Evolutionary conservation across 2,113 vertebrate species (phyloP), one percentile per base, ranked within the genome.

Genomic region (Myrmecophaga tridactyla): DNA sequence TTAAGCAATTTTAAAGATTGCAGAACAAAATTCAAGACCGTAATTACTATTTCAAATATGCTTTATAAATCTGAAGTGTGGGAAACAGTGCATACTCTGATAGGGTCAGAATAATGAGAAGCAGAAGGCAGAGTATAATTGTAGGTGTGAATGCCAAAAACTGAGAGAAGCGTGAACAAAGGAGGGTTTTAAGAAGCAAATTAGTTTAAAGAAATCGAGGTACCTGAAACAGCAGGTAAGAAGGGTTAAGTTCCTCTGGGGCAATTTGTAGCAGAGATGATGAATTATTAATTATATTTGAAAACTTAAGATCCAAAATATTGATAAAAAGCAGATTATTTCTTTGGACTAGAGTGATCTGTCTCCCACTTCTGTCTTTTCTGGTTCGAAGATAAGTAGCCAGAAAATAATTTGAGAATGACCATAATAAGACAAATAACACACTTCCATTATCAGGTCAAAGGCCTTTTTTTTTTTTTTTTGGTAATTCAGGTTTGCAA

Each of bases 21-120:
- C 60, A 48, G 36, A 96, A 96, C 88, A 88, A 58, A 97, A 94
- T 90, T 53, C 11, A 46, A 94, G 90, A 86, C 78, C 87, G 1
- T 86, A 97, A 97, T 97, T 96, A 96, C 89, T 78, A 96, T 95
- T 91, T 90, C 91, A 94, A 80, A 29, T 96, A 78, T 73, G 34
- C 43, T 86, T 3, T 89, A 29, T 36, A 62, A 29, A 43, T 83
- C 89, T 93, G 83, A 94, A 96, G 82, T 87, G 65, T 94, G 80
- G 58, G 91, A 95, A 90, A 95, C 75, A 81, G 80, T 39, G 70
- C 53, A 77, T 73, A 34, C 76, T 80, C 69, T 81, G 88, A 94
- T 73, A 90, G 78, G 29, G 34, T 63, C 41, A 77, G 86, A 89
- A 87, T 97, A 97, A 97, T 97, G 96, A 83, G 86, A 91, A 93